Evolutionary conservation across 2,797 vertebrate genomes (phyloP).

Genomic region (Podargus strigoides): DNA sequence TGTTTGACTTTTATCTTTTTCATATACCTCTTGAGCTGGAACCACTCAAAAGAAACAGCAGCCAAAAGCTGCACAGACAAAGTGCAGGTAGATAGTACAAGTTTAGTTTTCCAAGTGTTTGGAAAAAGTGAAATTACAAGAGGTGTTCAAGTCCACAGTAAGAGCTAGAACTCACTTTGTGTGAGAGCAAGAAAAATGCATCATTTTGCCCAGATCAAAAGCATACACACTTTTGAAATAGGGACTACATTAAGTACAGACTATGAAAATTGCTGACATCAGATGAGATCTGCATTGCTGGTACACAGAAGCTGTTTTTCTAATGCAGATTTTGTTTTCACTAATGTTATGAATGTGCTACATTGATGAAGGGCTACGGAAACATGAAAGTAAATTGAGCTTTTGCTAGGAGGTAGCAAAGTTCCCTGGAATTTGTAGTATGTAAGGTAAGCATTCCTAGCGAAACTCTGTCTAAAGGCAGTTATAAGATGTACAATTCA

Average conservation of each 20-base stretch:
- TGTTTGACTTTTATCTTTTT: not conserved
- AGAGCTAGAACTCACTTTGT: not conserved
- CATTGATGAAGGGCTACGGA: not conserved
- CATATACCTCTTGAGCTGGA: not conserved
- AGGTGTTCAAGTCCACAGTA: not conserved
- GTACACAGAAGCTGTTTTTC: not conserved
- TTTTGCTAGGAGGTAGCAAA: constrained; percentile 6
- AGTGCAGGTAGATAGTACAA: not conserved
- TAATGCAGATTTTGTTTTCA: not conserved
- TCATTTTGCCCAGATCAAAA: not conserved
- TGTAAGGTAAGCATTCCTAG: constrained; percentile 37
- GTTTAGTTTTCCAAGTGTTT: not conserved
- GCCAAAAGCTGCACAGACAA: not conserved
- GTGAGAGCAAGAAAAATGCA: not conserved
- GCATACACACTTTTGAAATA: not conserved
- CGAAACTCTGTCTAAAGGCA: not conserved
- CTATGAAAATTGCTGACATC: not conserved
- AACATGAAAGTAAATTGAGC: not conserved
- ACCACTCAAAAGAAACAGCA: not conserved
- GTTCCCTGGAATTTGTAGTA: constrained; percentile 24
- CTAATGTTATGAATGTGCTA: not conserved
- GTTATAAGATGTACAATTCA: not conserved
- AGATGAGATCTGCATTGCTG: not conserved
- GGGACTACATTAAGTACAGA: not conserved
- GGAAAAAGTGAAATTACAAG: not conserved